Conservation (phyloP, 2,113 vertebrate genomes). For the Sinocyclocheilus rhinocerous region DNA sequence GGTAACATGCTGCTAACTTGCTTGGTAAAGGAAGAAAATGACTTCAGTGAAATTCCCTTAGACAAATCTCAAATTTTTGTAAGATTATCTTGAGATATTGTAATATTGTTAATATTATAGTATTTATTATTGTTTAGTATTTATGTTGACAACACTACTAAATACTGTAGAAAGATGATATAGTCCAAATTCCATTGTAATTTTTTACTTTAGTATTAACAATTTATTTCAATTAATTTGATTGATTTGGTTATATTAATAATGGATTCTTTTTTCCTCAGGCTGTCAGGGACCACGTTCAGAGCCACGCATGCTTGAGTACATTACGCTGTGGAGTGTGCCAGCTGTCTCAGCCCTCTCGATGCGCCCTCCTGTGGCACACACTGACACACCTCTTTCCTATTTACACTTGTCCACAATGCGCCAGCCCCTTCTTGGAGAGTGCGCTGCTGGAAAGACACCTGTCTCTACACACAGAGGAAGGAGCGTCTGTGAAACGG, state of each 20-base stretch:
- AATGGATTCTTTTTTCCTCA: constrained; percentile 60
- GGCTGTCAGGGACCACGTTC: constrained; percentile 82
- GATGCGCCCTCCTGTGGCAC: constrained; percentile 94
- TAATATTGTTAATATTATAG: no score
- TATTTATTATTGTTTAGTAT: no score
- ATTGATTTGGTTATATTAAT: not conserved
- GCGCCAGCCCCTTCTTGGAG: constrained; percentile 88
- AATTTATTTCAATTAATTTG: no score
- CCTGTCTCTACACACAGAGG: constrained; percentile 81
- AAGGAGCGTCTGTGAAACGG: constrained; percentile 51
- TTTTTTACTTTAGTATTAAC: no score
- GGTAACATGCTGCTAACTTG: no score
- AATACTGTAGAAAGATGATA: no score
- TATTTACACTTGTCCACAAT: constrained; percentile 88
- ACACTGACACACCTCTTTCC: constrained; percentile 85
- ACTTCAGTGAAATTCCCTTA: no score
- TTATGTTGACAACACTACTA: no score
- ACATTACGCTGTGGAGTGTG: constrained; percentile 86
- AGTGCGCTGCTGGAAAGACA: constrained; percentile 88
- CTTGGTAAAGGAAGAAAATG: no score
- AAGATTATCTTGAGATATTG: no score
- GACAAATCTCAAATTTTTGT: no score
- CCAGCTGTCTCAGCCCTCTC: constrained; percentile 82
- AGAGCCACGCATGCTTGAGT: constrained; percentile 85
- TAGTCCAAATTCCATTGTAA: no score